Evolutionary conservation across 2,113 vertebrate genomes (phyloP), one percentile per base, ranked within the genome.

Genomic region (Takifugu bimaculatus): DNA sequence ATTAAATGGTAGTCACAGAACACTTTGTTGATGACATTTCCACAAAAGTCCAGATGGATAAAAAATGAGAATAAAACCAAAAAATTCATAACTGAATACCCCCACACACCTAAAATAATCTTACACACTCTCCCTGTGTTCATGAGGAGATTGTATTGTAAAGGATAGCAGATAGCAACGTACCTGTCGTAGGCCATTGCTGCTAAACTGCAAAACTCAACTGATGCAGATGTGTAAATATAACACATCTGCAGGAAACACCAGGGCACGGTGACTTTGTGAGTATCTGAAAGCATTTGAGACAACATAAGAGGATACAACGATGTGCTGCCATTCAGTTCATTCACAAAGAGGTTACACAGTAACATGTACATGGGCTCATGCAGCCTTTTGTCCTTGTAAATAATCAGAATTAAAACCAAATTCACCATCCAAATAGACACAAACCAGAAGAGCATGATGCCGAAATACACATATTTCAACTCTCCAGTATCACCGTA

Each of bases 181-280:
- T 72, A 55, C 13, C 77, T 63, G 45, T 79, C 72, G 0, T 62
- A 72, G 7, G 77, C 77, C 75, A 78, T 78, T 39, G 62, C 65
- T 54, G 65, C 57, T 20, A 73, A 57, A 47, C 53, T 73, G 50
- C 54, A 65, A 48, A 69, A 78, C 32, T 65, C 75, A 13, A 60
- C 25, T 39, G 60, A 57, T 12, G 27, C 26, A 28, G 15, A 39
- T 6, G 29, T 49, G 27, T 74, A 73, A 35, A 73, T 12, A 7
- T 0, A 63, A 48, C 4, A 50, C 54, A 78, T 70, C 43, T 78
- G 76, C 13, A 69, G 45, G 11, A 72, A 72, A 57, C 68, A 79
- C 53, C 26, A 57, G 0, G 39, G 35, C 27, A 65, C 27, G 0
- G 60, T 27, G 45, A 72, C 58, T 13, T 68, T 45, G 43, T 75